Conservation (phyloP, 2,888 invertebrate genomes). For the Philhelius pedissequus region DNA sequence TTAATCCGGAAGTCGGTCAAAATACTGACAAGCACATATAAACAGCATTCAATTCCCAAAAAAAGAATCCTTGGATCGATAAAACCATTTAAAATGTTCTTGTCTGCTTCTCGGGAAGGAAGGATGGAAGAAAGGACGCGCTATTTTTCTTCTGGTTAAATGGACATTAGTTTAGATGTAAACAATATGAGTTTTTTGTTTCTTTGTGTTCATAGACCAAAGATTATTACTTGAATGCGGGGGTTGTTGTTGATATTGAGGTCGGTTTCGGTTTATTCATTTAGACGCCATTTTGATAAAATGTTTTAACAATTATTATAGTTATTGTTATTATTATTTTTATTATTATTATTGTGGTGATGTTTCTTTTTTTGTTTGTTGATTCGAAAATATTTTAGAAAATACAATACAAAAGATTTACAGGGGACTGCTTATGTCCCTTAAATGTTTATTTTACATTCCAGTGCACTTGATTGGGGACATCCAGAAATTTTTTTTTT, state of each 20-base stretch:
- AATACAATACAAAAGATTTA: not conserved
- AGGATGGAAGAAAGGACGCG: not conserved
- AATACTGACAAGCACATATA: slow-evolving; percentile 15
- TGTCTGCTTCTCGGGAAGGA: not conserved
- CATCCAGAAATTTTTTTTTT: not conserved
- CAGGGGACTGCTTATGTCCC: not conserved
- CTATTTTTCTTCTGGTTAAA: not conserved
- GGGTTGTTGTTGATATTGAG: not conserved
- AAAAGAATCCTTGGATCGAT: slow-evolving; percentile 22
- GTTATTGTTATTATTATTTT: not conserved
- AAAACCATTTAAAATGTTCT: slow-evolving; percentile 1
- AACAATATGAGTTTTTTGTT: not conserved
- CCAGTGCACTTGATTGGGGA: not conserved
- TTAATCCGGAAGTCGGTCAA: slow-evolving; percentile 58
- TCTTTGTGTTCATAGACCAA: not conserved
- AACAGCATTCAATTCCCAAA: not conserved
- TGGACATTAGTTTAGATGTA: not conserved
- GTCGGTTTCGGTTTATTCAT: not conserved
- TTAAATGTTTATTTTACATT: not conserved
- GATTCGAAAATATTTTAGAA: not conserved
- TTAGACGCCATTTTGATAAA: not conserved
- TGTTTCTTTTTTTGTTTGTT: not conserved
- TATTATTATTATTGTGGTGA: not conserved
- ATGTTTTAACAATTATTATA: not conserved
- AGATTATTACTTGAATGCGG: not conserved